Conservation (phyloP, 35 echinoderm and acorn worm genomes). For the Lytechinus pictus region DNA sequence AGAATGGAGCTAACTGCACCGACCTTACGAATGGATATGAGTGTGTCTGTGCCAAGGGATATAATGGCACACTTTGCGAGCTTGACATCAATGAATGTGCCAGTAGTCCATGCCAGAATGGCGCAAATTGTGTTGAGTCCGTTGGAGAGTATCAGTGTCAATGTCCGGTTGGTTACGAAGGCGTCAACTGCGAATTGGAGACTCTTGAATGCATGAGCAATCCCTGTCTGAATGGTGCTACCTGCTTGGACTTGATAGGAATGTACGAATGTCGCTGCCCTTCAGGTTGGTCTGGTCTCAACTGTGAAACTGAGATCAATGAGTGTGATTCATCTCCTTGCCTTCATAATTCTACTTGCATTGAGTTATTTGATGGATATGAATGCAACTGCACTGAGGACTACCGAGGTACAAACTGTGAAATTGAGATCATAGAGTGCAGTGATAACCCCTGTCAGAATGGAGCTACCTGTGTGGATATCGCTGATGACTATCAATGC, state of each 20-base stretch:
- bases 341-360: slow-evolving; percentile 59
- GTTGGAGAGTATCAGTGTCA: slow-evolving; percentile 56
- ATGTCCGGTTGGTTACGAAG: slow-evolving; percentile 63
- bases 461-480: slow-evolving; percentile 66
- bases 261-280: slow-evolving; percentile 65
- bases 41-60: slow-evolving; percentile 51
- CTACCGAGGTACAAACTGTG: slow-evolving; percentile 66
- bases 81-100: slow-evolving; percentile 55
- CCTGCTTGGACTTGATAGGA: slow-evolving; percentile 63
- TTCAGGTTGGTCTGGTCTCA: slow-evolving; percentile 29
- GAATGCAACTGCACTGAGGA: slow-evolving; percentile 63
- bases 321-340: slow-evolving; percentile 61
- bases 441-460: slow-evolving; percentile 74
- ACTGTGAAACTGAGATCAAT: slow-evolving; percentile 53
- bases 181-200: slow-evolving; percentile 37
- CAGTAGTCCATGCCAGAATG: slow-evolving; percentile 67
- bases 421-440: slow-evolving; percentile 60
- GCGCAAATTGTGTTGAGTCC: slow-evolving; percentile 66
- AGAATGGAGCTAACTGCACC: slow-evolving; percentile 53
- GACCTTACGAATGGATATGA: slow-evolving; percentile 11
- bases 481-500: slow-evolving; percentile 56
- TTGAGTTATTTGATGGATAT: slow-evolving; percentile 53
- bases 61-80: slow-evolving; percentile 30
- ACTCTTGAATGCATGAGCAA: slow-evolving; percentile 44
- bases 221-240: slow-evolving; percentile 73